A percentile compares a stretch with the other conserved stretches of the same genome.
phyloP scores from a whole-genome alignment of 2,113 vertebrate genomes.

The Urocynchramus pylzowi region DNA sequence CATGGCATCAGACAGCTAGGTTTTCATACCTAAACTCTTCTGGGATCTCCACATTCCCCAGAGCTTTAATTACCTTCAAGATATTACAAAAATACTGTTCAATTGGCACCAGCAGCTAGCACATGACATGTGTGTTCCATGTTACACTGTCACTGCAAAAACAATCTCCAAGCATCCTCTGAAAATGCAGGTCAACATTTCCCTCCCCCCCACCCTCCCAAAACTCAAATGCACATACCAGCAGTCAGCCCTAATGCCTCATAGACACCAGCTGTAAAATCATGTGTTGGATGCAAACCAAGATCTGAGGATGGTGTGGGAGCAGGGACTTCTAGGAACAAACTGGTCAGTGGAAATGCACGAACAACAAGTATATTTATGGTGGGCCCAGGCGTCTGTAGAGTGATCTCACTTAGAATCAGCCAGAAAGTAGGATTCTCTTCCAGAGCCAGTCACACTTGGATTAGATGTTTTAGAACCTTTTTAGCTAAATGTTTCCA shows the following conservation, averaged over 20 bases:
- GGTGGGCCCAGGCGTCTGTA: not conserved
- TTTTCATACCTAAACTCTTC: not conserved
- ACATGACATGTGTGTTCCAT: accelerated
- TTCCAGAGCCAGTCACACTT: not conserved
- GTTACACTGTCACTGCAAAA: not conserved
- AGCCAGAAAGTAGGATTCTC: not conserved
- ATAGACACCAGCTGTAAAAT: conserved; percentile 14
- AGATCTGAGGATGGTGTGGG: not conserved
- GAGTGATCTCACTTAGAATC: not conserved
- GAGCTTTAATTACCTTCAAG: not conserved
- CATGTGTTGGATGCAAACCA: not conserved
- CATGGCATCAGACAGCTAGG: not conserved
- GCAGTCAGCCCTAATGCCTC: not conserved
- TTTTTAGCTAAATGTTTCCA: not conserved
- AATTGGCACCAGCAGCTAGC: not conserved
- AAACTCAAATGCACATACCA: not conserved
- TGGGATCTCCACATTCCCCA: not conserved
- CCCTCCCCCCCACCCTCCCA: not conserved
- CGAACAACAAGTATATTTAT: not conserved
- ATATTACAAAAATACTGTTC: not conserved
- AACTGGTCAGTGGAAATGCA: not conserved
- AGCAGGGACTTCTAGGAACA: conserved; percentile 5
- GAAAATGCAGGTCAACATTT: not conserved
- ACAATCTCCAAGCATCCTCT: not conserved
- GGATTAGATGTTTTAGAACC: not conserved